Evolutionary conservation across 2,888 invertebrate genomes (phyloP).

Genomic region (Tromatobia lineatoria): DNA sequence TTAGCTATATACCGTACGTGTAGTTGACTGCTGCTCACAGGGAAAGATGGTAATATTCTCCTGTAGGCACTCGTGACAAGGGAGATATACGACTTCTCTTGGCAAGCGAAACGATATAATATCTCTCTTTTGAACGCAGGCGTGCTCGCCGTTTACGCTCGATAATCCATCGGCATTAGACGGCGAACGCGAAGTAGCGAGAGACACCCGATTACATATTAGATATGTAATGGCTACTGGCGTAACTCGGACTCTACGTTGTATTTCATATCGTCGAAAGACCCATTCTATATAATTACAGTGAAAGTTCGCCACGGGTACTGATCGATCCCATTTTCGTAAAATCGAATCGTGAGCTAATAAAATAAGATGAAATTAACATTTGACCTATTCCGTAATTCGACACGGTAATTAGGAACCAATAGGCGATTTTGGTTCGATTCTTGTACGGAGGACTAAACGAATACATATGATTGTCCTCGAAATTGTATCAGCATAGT

Average conservation of each 20-base stretch:
- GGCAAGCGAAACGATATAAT: conserved; percentile 51
- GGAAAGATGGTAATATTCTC: conserved; percentile 30
- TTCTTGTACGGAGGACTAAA: too few species aligned
- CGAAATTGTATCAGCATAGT: too few species aligned
- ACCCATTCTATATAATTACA: conserved; percentile 54
- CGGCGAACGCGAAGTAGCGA: conserved; percentile 14
- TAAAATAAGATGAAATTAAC: background rate
- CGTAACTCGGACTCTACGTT: background rate
- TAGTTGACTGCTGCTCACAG: background rate
- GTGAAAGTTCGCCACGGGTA: conserved; percentile 59
- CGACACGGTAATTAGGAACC: background rate
- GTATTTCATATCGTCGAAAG: conserved; percentile 51
- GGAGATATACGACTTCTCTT: conserved; percentile 61
- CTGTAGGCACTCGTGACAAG: conserved; percentile 58
- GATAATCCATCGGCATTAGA: conserved; percentile 66
- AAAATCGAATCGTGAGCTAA: background rate
- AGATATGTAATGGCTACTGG: conserved; percentile 64
- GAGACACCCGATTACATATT: conserved; percentile 58
- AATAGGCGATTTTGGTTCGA: too few species aligned
- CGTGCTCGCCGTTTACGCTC: conserved; percentile 43
- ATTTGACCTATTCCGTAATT: background rate
- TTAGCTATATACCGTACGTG: background rate
- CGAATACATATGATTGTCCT: too few species aligned
- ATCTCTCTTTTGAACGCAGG: conserved; percentile 29
- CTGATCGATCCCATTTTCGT: background rate